A percentile compares a stretch with the other conserved stretches of the same genome.
Evolutionary conservation across 1,140 invertebrate genomes (phyloP).

Genomic region (Drosophila ficusphila): DNA sequence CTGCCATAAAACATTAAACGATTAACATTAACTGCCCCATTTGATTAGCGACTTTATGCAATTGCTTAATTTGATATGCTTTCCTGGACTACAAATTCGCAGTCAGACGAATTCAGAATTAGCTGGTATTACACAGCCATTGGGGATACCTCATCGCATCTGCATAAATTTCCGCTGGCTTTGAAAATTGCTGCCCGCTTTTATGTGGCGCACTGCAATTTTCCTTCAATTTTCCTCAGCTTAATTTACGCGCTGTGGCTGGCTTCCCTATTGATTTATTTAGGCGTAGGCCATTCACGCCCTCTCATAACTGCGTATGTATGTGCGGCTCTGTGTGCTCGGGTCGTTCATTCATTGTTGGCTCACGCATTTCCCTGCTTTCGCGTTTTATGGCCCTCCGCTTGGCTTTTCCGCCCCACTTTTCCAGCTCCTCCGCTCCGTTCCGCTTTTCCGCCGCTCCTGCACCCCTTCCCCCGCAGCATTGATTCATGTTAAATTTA

Average conservation of each 20-base stretch:
- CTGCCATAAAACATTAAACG: neutral
- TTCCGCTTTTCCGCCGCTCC: neutral
- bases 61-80: slow-evolving; percentile 22
- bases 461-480: slow-evolving; percentile 1
- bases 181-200: slow-evolving; percentile 17
- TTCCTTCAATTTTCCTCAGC: slow-evolving; percentile 24
- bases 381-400: slow-evolving; percentile 26
- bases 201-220: slow-evolving; percentile 35
- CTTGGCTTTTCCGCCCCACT: slow-evolving; percentile 8
- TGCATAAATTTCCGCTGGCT: slow-evolving; percentile 36
- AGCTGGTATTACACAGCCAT: slow-evolving; percentile 31
- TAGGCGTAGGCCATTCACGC: slow-evolving; percentile 39
- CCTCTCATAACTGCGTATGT: slow-evolving; percentile 32
- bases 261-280: slow-evolving; percentile 50
- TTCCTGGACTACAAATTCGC: neutral
- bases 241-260: slow-evolving; percentile 26
- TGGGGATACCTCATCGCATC: slow-evolving; percentile 46
- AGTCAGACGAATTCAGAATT: slow-evolving; percentile 21
- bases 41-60: slow-evolving; percentile 10
- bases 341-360: slow-evolving; percentile 48
- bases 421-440: slow-evolving; percentile 7
- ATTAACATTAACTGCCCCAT: neutral
- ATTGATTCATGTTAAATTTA: slow-evolving; percentile 76
- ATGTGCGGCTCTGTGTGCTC: slow-evolving; percentile 10
- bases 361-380: slow-evolving; percentile 36